Evolutionary conservation across 2,888 invertebrate species (phyloP).

Genomic region (Hyppa rectilinea): DNA sequence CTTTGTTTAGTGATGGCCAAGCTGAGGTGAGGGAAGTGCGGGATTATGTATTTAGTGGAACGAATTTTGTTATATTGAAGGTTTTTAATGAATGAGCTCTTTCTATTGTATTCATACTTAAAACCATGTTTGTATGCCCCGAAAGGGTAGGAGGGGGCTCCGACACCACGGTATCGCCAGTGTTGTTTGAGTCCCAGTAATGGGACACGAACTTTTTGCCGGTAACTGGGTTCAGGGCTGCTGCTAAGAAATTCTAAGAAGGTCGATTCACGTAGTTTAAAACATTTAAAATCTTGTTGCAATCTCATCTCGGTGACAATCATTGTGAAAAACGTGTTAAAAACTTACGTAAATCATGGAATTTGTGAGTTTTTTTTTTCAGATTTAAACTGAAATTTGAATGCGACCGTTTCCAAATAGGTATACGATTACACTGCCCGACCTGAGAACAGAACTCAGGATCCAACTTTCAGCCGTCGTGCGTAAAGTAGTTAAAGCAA

Average conservation of each 20-base stretch:
- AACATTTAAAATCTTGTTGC: background rate
- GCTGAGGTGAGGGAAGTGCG: conserved; percentile 17
- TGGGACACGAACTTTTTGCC: background rate
- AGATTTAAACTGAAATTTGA: too few relatives aligned
- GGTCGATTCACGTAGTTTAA: background rate
- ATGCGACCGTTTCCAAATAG: too few relatives aligned
- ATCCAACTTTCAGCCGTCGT: background rate
- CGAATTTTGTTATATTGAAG: background rate
- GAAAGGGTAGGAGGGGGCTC: background rate
- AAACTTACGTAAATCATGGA: background rate
- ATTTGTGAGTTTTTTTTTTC: too few relatives aligned
- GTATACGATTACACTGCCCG: background rate
- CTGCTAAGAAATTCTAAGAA: too few relatives aligned
- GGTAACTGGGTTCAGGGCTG: background rate
- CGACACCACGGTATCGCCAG: background rate
- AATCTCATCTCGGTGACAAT: background rate
- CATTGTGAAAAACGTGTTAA: too few relatives aligned
- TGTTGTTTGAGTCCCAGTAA: background rate
- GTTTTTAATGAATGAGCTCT: background rate
- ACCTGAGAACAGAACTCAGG: background rate
- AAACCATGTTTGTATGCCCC: background rate
- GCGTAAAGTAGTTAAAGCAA: background rate
- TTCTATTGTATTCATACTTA: background rate
- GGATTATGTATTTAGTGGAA: conserved; percentile 18
- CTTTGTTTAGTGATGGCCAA: conserved; percentile 14